Base-by-base conservation (phyloP, 2,113 vertebrate genomes). In the Pluvianellus socialis region DNA sequence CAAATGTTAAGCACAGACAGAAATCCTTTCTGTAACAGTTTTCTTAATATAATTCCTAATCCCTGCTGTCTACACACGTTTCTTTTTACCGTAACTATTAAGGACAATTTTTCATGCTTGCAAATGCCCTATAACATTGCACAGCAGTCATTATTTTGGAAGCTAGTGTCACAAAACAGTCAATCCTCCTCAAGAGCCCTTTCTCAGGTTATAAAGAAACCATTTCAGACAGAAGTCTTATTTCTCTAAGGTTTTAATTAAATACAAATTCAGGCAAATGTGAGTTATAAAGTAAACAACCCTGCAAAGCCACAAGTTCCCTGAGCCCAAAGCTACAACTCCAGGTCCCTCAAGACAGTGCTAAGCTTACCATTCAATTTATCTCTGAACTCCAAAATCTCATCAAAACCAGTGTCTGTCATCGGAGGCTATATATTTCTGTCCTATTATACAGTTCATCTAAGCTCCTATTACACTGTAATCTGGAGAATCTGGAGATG, bases 11-110 rank as follows among this genome's bases (percentile, higher is more conserved):
- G 66, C 66, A 92, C 62, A 77, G 58, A 74, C 53, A 93, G 52
- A 90, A 92, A 90, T 85, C 23, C 70, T 65, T 92, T 44, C 75
- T 80, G 35, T 90, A 79, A 70, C 53, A 55, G 82, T 79, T 90
- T 92, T 82, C 63, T 30, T 93, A 82, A 88, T 68, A 59, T 70
- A 94, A 86, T 86, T 94, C 84, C 50, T 92, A 95, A 94, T 93
- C 76, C 72, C 62, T 58, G 63, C 67, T 80, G 75, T 44, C 79
- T 86, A n/a, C 24, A 61, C 24, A n/a, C 28, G 42, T 74, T 63
- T 79, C 70, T 52, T 84, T 84, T 77, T 61, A 45, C 79, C 12
- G 2, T 58, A 86, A 53, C 68, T 92, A 55, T 66, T 86, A 94
- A 86, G 88, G 49, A 32, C 63, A 84, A 59, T 91, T 88, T 76